These are phyloP conservation scores for Himalopsyche anomala DNA, from an alignment of 2,888 invertebrate species.

Conservation along the genomic window DNA sequence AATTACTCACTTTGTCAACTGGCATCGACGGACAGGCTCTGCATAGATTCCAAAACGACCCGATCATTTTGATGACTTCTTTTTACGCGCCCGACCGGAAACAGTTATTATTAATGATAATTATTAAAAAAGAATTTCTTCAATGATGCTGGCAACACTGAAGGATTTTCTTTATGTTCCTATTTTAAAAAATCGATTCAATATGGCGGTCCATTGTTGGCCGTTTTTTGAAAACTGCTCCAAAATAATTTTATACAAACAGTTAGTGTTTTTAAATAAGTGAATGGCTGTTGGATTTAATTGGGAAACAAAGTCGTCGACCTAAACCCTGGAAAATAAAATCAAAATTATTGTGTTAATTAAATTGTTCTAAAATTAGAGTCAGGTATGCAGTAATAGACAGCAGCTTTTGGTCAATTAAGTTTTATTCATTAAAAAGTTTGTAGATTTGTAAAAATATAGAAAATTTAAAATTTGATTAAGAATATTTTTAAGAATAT, in stretches of 20 bases:
- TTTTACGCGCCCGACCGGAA: conserved; percentile 38
- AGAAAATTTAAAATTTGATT: no score
- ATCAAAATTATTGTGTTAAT: background rate
- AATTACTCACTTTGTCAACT: conserved; percentile 90
- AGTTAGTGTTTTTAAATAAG: background rate
- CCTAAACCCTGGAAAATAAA: conserved; percentile 35
- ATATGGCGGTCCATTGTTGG: conserved; percentile 23
- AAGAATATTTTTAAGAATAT: no score
- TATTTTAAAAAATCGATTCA: conserved; percentile 41
- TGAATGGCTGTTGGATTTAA: background rate
- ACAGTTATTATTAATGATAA: background rate
- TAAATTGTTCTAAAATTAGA: no score
- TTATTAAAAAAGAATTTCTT: conserved; percentile 32
- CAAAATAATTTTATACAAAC: conserved; percentile 16
- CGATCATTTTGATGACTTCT: conserved; percentile 84
- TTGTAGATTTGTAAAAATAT: no score
- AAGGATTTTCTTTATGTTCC: conserved; percentile 14
- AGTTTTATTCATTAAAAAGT: no score
- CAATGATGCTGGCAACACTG: conserved; percentile 43
- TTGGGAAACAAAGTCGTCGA: conserved; percentile 19
- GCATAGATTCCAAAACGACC: conserved; percentile 98
- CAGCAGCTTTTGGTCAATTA: no score
- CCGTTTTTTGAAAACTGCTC: background rate
- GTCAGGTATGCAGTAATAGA: no score
- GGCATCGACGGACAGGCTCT: conserved; percentile 98